Evolutionary conservation across 2,113 vertebrate genomes (phyloP), one percentile per base, ranked within the genome.

Genomic region (Epinephelus lanceolatus): DNA sequence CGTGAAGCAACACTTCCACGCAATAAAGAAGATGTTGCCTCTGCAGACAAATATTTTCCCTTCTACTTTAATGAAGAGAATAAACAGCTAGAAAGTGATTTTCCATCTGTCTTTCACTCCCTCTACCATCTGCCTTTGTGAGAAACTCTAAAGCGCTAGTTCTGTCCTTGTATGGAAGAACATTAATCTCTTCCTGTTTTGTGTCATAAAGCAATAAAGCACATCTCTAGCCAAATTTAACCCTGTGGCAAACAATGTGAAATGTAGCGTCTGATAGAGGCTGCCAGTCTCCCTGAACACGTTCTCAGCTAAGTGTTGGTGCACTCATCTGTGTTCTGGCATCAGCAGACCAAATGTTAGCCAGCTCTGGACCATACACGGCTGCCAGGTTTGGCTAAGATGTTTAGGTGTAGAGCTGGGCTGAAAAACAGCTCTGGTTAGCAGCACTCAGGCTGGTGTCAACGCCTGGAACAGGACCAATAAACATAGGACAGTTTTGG

Each of bases 41-140:
- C 70, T 62, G 56, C 23, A 37, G 18, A 55, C 67, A 81, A 87
- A 78, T 80, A 61, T 78, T 85, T 76, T 72, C 62, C 27, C 30
- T 7, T 80, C 65, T 56, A 21, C 42, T 84, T 75, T 27, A 52
- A 52, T 42, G 37, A 70, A 47, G 49, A 76, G 56, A 52, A 75
- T 75, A 74, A 87, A 79, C 80, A 69, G 66, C 55, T 55, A 66
- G n/a, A 66, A 52, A 71, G 52, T 9, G 33, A 63, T 81, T 89
- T 91, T 83, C 83, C 85, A 85, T 88, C 82, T 78, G 80, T 66
- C 63, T 85, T 25, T 77, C 47, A 71, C 47, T 79, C 17, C 69
- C 18, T 27, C 57, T 49, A 25, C 79, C 73, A 82, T 81, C 84
- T 87, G 75, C 78, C 47, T 86, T 72, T 61, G 68, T 71, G 60